Base-by-base conservation (phyloP, 2,797 vertebrate species). In the Ataeniobius toweri region DNA sequence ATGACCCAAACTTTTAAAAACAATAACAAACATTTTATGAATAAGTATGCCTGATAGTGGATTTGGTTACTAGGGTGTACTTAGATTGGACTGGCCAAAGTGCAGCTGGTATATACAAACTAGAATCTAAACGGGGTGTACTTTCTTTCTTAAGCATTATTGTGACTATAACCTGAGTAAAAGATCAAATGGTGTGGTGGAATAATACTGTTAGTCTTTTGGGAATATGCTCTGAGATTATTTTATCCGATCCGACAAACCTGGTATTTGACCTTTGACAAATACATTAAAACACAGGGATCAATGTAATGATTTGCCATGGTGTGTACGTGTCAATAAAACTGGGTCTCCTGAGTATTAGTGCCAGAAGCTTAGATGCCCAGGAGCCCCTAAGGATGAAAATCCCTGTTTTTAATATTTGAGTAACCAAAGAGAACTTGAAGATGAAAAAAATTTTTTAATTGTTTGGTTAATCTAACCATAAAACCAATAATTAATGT, bases 391-490 rank as follows among this genome's bases (percentile, higher is more conserved):
- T 24, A 18, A 22, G 8, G 22, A 67, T 22, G 36, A 68, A 46
- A 68, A 46, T 68, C 22, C 9, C 24, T 68, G 12, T 46, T 48
- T 36, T 26, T 7, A 16, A 26, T 8, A 13, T 26, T 9, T 46
- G 1, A 16, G 22, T 51, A 68, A 77, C 3, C 14, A 22, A 65
- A 18, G 12, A 39, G 58, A 50, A 81, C 22, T 61, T 31, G 3
- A 41, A 18, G 18, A 28, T 53, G 0, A 56, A 1, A 58, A 44
- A 69, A 67, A 16, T 51, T 44, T 31, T 13, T 58, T 67, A 78
- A 63, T 44, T 50, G 56, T 65, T 79, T 50, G n/a, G 10, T 61
- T 74, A 36, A 76, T 80, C 41, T 6, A 55, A 79, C 78, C 74
- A 10, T 67, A 39, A 68, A 50, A 61, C 46, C 65, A 68, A 26